Base-by-base conservation (phyloP, 2,113 vertebrate species). In the Caranx ignobilis region DNA sequence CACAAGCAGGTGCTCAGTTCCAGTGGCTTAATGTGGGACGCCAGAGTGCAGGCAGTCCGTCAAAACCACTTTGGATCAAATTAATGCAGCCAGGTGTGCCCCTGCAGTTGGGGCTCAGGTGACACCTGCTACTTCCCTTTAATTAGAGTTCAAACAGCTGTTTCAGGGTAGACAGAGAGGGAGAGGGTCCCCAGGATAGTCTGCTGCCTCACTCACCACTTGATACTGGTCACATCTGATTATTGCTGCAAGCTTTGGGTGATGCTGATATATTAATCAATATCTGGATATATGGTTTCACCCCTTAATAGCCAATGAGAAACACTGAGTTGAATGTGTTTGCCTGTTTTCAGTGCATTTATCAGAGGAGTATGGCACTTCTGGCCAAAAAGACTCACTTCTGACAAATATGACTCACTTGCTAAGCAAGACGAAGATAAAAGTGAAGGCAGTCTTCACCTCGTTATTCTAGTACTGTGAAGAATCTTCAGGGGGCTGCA, bases 101-200 rank as follows among this genome's bases (percentile, higher is more conserved):
- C 87, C 91, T 76, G 84, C 86, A 88, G 84, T 88, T 35, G 81
- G 88, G 88, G 92, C 91, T 90, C 89, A 93, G 91, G 92, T 94
- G 94, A 94, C 94, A 94, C 94, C 94, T 95, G 93, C 93, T 94
- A 88, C 89, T 90, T 89, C 77, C 88, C 92, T 94, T 95, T 95
- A 93, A 95, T 95, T 95, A 94, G 91, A 89, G 86, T 85, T 70
- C 82, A 92, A 94, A 93, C 93, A 94, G 91, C 90, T 95, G 95
- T 94, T 93, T 94, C 87, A 76, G 86, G 81, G 71, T 78, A 77
- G 81, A 87, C 81, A 72, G 85, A 71, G 81, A 82, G 69, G 73
- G 48, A 77, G 69, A 75, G 70, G 11, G 77, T 85, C 34, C 73
- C 81, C 61, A 16, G 71, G 73, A 88, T 87, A 45, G 65, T 71